These are phyloP conservation scores for Mythimna loreyi DNA, from an alignment of 2,888 invertebrate species.

Conservation along the genomic window DNA sequence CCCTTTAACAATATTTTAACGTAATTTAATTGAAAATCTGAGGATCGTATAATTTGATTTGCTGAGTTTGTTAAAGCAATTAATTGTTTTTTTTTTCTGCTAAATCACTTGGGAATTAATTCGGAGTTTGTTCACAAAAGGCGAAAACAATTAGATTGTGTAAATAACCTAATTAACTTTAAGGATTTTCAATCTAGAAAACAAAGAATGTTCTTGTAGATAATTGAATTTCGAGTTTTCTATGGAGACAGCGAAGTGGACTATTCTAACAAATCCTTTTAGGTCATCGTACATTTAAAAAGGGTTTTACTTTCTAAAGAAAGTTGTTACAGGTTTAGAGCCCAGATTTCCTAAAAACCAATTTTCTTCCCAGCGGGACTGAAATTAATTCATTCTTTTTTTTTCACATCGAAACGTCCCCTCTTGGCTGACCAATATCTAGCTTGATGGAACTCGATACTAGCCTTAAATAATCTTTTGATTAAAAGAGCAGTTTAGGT, in stretches of 20 bases:
- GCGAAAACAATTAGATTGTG: constrained; percentile 42
- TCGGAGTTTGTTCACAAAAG: constrained; percentile 24
- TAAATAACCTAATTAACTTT: constrained; percentile 50
- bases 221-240: constrained; percentile 28
- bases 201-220: constrained; percentile 7
- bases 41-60: constrained; percentile 8
- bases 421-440: background rate
- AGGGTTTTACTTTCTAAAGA: constrained; percentile 20
- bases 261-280: background rate
- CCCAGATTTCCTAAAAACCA: background rate
- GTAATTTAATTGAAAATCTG: constrained; percentile 21
- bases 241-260: background rate
- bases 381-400: background rate
- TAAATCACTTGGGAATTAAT: constrained; percentile 27
- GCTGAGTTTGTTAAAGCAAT: constrained; percentile 29
- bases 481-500: no score
- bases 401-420: background rate
- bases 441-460: background rate
- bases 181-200: constrained; percentile 31
- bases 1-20: background rate
- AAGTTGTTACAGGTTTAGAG: background rate
- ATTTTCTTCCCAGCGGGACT: background rate
- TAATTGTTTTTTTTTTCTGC: constrained; percentile 27
- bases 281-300: constrained; percentile 13
- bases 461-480: background rate